Conservation (phyloP, 2,113 vertebrate genomes). For the Psephotus haematonotus region DNA sequence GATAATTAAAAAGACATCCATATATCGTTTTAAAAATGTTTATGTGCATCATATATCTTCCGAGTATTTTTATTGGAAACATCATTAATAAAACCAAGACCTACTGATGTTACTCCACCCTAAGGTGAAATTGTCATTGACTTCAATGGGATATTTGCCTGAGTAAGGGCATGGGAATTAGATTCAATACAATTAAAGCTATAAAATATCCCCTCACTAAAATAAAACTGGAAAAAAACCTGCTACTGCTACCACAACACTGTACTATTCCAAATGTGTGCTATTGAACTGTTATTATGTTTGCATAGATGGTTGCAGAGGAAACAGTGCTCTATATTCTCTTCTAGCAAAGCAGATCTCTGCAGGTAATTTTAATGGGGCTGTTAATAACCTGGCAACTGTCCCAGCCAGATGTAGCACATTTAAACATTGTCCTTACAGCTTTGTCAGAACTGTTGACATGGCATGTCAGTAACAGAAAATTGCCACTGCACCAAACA, state of each 20-base stretch:
- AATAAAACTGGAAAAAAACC: background rate
- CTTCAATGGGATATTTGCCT: background rate
- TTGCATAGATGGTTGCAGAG: background rate
- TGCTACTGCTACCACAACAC: background rate
- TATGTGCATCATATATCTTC: background rate
- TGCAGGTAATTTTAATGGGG: conserved; percentile 70
- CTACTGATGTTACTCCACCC: background rate
- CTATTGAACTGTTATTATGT: background rate
- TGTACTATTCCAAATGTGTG: background rate
- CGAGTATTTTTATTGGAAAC: background rate
- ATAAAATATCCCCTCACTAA: conserved; percentile 1
- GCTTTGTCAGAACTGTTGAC: conserved; percentile 68
- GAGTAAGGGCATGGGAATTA: background rate
- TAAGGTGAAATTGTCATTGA: background rate
- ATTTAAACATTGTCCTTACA: conserved; percentile 60
- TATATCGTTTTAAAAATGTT: background rate
- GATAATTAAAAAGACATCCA: background rate
- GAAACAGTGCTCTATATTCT: background rate
- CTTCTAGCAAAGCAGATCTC: conserved; percentile 24
- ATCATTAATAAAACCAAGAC: background rate
- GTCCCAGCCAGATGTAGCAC: conserved; percentile 69
- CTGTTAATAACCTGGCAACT: conserved; percentile 66
- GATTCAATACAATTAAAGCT: background rate
- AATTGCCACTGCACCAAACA: conserved; percentile 67
- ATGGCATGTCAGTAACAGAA: conserved; percentile 66